Evolutionary conservation across 2,888 invertebrate genomes (phyloP).

Genomic region (Dryomyza anilis): DNA sequence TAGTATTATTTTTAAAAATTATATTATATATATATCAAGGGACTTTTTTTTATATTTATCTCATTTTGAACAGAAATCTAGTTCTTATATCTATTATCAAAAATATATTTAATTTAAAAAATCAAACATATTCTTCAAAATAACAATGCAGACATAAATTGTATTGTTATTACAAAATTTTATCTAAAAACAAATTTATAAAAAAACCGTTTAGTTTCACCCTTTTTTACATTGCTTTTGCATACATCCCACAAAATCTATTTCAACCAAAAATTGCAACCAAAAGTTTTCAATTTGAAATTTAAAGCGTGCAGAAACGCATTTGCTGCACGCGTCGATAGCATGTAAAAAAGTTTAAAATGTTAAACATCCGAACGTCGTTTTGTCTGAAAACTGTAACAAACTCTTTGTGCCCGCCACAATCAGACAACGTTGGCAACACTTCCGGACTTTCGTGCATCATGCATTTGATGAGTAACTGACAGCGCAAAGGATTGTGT

Average conservation of each 20-base stretch:
- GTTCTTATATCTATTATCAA: too few species aligned
- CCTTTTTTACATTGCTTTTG: too few species aligned
- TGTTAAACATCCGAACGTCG: neutral
- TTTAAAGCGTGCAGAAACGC: slow-evolving; percentile 9
- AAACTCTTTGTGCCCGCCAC: neutral
- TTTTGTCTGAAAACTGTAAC: neutral
- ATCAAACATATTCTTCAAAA: neutral
- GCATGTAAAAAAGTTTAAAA: neutral
- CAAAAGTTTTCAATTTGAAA: slow-evolving; percentile 9
- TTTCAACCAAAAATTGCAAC: neutral
- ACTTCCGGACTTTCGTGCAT: slow-evolving; percentile 6
- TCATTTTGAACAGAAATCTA: too few species aligned
- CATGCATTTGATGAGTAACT: slow-evolving; percentile 19
- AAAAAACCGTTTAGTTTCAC: too few species aligned
- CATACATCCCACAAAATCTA: neutral
- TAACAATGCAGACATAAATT: neutral
- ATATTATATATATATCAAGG: too few species aligned
- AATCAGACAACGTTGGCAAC: neutral
- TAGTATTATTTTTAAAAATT: too few species aligned
- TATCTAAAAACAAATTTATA: too few species aligned
- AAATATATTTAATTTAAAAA: neutral
- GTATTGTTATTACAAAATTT: neutral
- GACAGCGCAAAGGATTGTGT: slow-evolving; percentile 4
- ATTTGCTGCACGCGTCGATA: neutral
- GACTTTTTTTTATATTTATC: too few species aligned